Conservation (phyloP, 1,140 invertebrate genomes). For the Euwallacea fornicatus region DNA sequence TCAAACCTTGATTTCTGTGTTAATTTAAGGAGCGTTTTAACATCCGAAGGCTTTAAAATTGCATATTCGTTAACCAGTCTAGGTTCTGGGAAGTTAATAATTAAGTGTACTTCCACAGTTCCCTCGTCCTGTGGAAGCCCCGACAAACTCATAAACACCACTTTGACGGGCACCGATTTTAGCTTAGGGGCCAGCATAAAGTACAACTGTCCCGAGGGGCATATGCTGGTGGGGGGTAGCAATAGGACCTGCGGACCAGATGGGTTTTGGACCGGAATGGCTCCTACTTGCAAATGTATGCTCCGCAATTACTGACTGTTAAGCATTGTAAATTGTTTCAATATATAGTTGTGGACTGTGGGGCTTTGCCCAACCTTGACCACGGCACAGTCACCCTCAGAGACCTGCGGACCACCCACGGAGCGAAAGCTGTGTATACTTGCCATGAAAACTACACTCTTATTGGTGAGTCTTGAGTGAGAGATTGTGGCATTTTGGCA, state of each 20-base stretch:
- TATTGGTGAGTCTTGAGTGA: conserved; percentile 51
- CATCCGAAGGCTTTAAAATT: too few species aligned
- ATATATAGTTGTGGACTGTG: conserved; percentile 78
- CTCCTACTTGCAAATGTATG: conserved; percentile 85
- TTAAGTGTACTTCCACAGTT: conserved; percentile 58
- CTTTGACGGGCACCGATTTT: conserved; percentile 71
- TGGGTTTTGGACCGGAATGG: conserved; percentile 78
- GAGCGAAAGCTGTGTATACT: conserved; percentile 72
- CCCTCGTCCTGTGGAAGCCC: conserved; percentile 84
- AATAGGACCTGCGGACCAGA: conserved; percentile 68
- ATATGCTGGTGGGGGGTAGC: conserved; percentile 75
- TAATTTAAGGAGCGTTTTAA: neutral
- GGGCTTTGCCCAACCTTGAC: conserved; percentile 66
- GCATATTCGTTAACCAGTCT: too few species aligned
- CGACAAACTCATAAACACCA: conserved; percentile 81
- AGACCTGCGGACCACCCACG: conserved; percentile 74
- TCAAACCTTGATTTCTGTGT: neutral
- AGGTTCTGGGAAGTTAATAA: too few species aligned
- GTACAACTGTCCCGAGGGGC: conserved; percentile 81
- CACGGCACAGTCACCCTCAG: conserved; percentile 72
- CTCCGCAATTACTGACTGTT: neutral
- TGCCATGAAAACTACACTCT: conserved; percentile 86
- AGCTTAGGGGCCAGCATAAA: conserved; percentile 69
- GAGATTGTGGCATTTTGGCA: neutral
- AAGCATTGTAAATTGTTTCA: conserved; percentile 1